Evolutionary conservation across 2,888 invertebrate genomes (phyloP), one percentile per base, ranked within the genome.

Genomic region (Amphipyra berbera): DNA sequence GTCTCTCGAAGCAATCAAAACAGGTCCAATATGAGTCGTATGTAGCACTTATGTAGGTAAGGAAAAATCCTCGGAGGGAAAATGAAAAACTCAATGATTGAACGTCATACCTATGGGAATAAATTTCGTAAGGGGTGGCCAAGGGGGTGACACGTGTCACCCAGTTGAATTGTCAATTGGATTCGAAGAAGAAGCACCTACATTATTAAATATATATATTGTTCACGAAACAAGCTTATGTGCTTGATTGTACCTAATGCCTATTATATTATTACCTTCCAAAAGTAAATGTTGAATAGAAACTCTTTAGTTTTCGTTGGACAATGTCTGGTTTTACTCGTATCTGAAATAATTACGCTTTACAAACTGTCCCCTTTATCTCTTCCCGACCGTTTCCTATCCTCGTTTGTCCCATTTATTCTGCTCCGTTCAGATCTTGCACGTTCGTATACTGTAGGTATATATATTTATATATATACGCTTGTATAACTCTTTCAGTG

Each of bases 41-140:
- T 67, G 73, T 76, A 66, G 44, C 69, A 69, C 68, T 73, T 72
- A 75, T 67, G 74, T 79, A 61, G 73, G 76, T 74, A 81, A 80
- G 77, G 73, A 77, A 72, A 79, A 78, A 62, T 75, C 68, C 64
- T 68, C 68, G 69, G 47, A 73, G 69, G 72, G 71, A 78, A 82
- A 82, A 82, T 81, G 81, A 79, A 78, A 82, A 84, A 91, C 87
- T 90, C 92, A 91, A 93, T 94, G 94, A 95, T 94, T 92, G 92
- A 93, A 90, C 88, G 89, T 87, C 90, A 90, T 92, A 90, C 94
- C 93, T 90, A 82, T 86, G 94, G 93, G 95, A 95, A 94, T 94
- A 93, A 88, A 92, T 93, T 92, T 90, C 76, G 82, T 78, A 65
- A 61, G 79, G 81, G 83, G 81, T 78, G 73, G 83, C 63, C 71